Percentiles rank a stretch among this genome's conserved stretches.
Conservation (phyloP, 2,113 vertebrate species). For the Anguilla japonica region DNA sequence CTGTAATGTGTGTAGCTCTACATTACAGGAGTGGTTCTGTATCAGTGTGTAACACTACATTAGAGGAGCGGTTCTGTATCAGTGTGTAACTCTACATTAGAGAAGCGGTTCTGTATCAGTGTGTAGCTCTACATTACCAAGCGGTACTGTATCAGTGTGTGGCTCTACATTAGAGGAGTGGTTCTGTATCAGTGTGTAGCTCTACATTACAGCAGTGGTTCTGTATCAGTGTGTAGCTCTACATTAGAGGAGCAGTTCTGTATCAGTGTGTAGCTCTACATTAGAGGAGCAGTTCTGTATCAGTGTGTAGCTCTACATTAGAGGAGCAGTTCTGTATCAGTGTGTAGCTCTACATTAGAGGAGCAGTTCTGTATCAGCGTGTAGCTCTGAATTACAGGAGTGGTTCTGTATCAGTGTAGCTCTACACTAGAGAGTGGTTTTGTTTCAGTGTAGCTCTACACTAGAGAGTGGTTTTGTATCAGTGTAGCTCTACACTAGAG, state of each 20-base stretch:
- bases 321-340: background rate
- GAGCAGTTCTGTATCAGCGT: background rate
- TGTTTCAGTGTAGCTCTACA: background rate
- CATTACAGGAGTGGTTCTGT: too few relatives aligned
- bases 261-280: background rate
- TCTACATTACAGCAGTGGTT: background rate
- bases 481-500: background rate
- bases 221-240: background rate
- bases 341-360: background rate
- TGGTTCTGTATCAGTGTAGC: background rate
- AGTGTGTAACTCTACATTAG: too few relatives aligned
- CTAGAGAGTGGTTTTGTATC: background rate
- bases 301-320: background rate
- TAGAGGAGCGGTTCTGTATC: too few relatives aligned
- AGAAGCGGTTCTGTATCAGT: too few relatives aligned
- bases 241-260: background rate
- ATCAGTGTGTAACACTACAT: too few relatives aligned
- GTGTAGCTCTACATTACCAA: too few relatives aligned
- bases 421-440: background rate
- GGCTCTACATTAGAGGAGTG: background rate
- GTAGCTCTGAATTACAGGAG: background rate
- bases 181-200: background rate
- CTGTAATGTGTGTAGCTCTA: too few relatives aligned
- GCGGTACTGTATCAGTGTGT: too few relatives aligned
- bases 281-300: background rate